Conservation (phyloP, 2,888 invertebrate genomes). For the Zelleria hepariella region DNA sequence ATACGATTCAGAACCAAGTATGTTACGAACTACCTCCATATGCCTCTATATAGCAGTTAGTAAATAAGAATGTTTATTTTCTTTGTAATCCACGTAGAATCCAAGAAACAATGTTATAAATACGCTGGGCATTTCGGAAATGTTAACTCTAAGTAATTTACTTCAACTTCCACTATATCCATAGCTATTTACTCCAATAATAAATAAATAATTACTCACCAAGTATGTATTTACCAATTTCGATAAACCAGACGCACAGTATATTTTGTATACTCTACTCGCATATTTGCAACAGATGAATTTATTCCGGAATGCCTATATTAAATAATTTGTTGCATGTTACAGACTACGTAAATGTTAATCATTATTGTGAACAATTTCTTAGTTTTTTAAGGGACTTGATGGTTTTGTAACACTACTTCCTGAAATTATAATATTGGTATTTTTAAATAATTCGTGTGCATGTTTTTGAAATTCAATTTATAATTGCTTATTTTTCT, state of each 20-base stretch:
- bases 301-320: background rate
- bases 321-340: background rate
- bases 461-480: conserved; percentile 24
- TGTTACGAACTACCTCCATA: conserved; percentile 58
- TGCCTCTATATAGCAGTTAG: conserved; percentile 41
- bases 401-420: background rate
- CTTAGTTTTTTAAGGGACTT: conserved; percentile 3
- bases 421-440: background rate
- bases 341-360: background rate
- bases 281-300: background rate
- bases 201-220: too few relatives aligned
- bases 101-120: background rate
- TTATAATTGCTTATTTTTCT: conserved; percentile 41
- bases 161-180: too few relatives aligned
- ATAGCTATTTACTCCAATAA: too few relatives aligned
- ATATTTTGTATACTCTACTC: background rate
- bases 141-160: background rate
- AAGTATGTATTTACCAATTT: too few relatives aligned
- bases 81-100: background rate
- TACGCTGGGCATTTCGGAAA: background rate
- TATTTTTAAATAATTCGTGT: conserved; percentile 1
- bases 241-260: too few relatives aligned
- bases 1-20: background rate
- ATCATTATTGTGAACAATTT: background rate
- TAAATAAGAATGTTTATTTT: background rate